These are phyloP conservation scores for Mesocentrotus franciscanus DNA, from an alignment of 53 echinoderm and acorn worm genomes.

Conservation along the genomic window DNA sequence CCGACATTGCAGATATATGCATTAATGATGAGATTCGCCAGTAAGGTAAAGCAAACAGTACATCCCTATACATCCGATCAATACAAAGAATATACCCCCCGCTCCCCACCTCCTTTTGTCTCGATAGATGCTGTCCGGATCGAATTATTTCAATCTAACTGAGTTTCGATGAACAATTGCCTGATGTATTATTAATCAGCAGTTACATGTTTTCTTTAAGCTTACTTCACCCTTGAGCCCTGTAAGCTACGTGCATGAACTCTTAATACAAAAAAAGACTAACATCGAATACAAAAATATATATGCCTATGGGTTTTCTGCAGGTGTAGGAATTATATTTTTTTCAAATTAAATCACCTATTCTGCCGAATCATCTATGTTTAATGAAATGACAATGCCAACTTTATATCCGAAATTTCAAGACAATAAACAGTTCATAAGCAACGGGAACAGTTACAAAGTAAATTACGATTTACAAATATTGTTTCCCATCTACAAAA, in stretches of 20 bases:
- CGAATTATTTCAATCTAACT: neutral
- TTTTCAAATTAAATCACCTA: no score
- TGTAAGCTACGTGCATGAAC: neutral
- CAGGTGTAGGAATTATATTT: no score
- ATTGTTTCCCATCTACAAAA: no score
- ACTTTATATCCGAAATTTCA: no score
- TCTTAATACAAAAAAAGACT: neutral
- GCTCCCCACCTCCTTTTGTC: neutral
- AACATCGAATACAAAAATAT: neutral
- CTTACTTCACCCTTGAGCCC: conserved; percentile 3
- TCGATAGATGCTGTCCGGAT: neutral
- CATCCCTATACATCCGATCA: neutral
- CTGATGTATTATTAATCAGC: neutral
- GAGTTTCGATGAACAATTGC: neutral
- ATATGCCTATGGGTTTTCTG: no score
- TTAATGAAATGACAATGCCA: no score
- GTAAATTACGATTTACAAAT: no score
- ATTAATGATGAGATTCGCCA: neutral
- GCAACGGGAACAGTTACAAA: no score
- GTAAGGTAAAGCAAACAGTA: neutral
- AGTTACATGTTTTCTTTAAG: neutral
- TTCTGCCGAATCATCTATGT: no score
- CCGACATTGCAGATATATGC: neutral
- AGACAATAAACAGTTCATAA: no score
- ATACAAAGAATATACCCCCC: neutral